phyloP scores from a whole-genome alignment of 2,113 vertebrate species.

The Xiphophorus couchianus region DNA sequence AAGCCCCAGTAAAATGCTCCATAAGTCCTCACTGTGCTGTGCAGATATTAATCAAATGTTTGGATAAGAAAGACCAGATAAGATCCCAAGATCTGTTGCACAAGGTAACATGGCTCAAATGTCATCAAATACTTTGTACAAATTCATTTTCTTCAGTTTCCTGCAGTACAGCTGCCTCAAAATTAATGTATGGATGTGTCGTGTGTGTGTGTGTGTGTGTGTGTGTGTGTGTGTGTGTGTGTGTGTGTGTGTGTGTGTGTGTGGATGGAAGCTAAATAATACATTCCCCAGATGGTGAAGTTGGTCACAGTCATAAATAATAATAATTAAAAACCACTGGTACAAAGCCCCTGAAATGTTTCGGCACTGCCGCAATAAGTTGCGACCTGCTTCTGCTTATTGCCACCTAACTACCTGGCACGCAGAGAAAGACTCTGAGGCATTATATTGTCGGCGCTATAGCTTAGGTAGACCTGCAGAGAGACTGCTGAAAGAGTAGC shows the following conservation, averaged over 20 bases:
- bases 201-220: not conserved
- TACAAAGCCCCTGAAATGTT: constrained; percentile 25
- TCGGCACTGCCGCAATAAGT: constrained; percentile 27
- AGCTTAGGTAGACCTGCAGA: constrained; percentile 19
- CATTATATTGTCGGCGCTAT: constrained; percentile 11
- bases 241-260: not conserved
- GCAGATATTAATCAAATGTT: not conserved
- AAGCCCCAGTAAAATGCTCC: too few relatives aligned
- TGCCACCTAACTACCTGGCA: constrained; percentile 9
- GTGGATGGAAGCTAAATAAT: constrained; percentile 18
- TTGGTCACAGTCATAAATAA: constrained; percentile 33
- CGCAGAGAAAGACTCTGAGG: constrained; percentile 31
- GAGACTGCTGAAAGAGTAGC: constrained; percentile 37
- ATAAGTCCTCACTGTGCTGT: too few relatives aligned
- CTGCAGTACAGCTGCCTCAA: not conserved
- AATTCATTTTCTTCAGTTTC: not conserved
- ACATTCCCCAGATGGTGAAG: constrained; percentile 39
- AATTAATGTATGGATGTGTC: not conserved
- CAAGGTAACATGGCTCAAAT: not conserved
- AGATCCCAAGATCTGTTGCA: not conserved
- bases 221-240: constrained; percentile 17
- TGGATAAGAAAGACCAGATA: not conserved
- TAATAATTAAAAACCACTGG: constrained; percentile 33
- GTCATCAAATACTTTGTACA: not conserved
- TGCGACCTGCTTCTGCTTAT: constrained; percentile 13